These are phyloP conservation scores for Plagodis pulveraria DNA, from an alignment of 2,888 invertebrate species.

Conservation along the genomic window DNA sequence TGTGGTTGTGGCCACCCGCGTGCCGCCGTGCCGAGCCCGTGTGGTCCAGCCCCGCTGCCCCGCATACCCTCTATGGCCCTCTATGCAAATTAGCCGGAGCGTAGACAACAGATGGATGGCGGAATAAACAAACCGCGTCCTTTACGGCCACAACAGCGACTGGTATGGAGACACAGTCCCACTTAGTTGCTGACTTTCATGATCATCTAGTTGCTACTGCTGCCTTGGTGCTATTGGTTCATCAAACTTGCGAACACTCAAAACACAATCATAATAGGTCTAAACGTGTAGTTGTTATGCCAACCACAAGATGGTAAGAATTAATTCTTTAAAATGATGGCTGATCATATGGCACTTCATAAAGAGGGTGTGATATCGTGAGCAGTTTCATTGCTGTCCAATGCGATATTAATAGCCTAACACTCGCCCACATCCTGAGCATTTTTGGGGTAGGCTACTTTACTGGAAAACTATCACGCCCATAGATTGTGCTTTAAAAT, in stretches of 20 bases:
- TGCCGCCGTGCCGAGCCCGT: constrained; percentile 81
- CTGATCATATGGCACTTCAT: neutral
- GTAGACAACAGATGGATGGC: constrained; percentile 85
- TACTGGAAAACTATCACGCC: too few relatives aligned
- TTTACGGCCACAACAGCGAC: constrained; percentile 61
- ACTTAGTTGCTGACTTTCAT: constrained; percentile 16
- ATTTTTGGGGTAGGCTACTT: too few relatives aligned
- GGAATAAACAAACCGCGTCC: constrained; percentile 82
- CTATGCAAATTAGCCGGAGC: constrained; percentile 83
- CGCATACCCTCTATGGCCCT: constrained; percentile 60
- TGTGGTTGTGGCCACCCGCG: constrained; percentile 84
- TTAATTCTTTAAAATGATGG: too few relatives aligned
- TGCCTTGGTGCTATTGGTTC: too few relatives aligned
- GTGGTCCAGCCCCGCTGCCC: constrained; percentile 76
- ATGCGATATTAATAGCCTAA: too few relatives aligned
- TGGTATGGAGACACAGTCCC: constrained; percentile 22
- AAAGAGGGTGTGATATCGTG: too few relatives aligned
- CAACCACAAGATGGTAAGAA: too few relatives aligned
- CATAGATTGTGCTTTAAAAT: too few relatives aligned
- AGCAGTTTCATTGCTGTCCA: too few relatives aligned
- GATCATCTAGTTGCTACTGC: neutral
- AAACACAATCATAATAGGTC: neutral
- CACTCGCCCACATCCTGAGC: too few relatives aligned
- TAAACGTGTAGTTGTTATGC: too few relatives aligned
- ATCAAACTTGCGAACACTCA: too few relatives aligned